Conservation (phyloP, 2,888 invertebrate genomes). For the Gymnocheta viridis region DNA sequence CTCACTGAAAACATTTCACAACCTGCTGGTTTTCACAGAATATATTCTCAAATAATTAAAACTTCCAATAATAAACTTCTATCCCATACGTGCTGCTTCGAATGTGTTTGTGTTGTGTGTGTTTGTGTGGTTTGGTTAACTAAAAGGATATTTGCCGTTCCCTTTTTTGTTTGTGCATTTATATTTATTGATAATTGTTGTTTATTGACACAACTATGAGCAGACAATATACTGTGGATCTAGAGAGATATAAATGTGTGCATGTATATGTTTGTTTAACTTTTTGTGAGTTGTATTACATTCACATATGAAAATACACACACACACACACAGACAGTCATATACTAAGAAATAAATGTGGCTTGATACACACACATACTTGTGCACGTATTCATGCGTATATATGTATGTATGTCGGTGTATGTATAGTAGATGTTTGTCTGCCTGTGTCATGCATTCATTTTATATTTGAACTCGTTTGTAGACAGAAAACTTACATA, state of each 20-base stretch:
- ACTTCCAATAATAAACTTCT: not conserved
- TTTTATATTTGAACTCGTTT: not conserved
- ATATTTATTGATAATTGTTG: constrained; percentile 54
- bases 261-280: not conserved
- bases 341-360: not conserved
- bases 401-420: not conserved
- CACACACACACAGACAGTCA: not conserved
- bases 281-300: not conserved
- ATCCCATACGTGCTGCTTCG: not conserved
- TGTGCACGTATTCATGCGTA: not conserved
- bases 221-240: constrained; percentile 35
- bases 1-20: not conserved
- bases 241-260: not conserved
- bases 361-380: not conserved
- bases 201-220: constrained; percentile 58
- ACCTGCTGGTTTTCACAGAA: not conserved
- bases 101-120: no score
- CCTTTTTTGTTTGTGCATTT: not conserved
- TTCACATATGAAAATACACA: not conserved
- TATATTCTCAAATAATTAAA: constrained; percentile 10
- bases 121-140: not conserved
- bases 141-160: constrained; percentile 19
- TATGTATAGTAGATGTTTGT: not conserved
- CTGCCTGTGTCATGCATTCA: not conserved
- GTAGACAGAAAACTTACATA: constrained; percentile 34